Conservation (phyloP, 1,140 invertebrate species). For the Himalopsyche phryganea region DNA sequence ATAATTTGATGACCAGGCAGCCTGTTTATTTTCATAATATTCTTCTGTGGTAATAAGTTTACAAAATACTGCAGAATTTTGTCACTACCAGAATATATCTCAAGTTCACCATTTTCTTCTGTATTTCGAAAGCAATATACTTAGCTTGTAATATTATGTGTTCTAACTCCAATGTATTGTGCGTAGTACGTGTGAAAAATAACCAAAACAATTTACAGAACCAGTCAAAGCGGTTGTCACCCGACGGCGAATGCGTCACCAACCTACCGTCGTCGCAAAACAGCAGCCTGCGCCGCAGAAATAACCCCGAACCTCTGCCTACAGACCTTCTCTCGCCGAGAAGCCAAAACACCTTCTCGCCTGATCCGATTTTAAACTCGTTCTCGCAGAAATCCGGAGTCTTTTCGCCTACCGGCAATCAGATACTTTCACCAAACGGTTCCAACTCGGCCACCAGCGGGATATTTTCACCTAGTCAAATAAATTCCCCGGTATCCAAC, state of each 20-base stretch:
- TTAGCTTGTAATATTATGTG: too few relatives aligned
- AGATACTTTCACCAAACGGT: slow-evolving; percentile 53
- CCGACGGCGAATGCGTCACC: slow-evolving; percentile 52
- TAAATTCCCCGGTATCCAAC: slow-evolving; percentile 51
- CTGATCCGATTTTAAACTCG: slow-evolving; percentile 45
- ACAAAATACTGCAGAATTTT: too few relatives aligned
- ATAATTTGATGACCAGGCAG: too few relatives aligned
- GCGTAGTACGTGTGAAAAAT: background rate
- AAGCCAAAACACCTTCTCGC: slow-evolving; percentile 40
- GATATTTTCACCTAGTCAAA: slow-evolving; percentile 54
- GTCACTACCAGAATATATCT: too few relatives aligned
- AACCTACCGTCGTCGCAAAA: slow-evolving; percentile 49
- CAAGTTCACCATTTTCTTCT: too few relatives aligned
- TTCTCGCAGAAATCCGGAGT: slow-evolving; percentile 41
- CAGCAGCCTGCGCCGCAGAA: slow-evolving; percentile 50
- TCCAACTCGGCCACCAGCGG: slow-evolving; percentile 54
- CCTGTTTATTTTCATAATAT: too few relatives aligned
- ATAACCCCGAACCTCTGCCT: slow-evolving; percentile 40
- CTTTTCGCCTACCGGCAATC: slow-evolving; percentile 45
- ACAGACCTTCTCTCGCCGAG: slow-evolving; percentile 44
- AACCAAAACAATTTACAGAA: slow-evolving; percentile 16
- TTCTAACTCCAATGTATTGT: slow-evolving; percentile 3
- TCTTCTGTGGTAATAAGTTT: too few relatives aligned
- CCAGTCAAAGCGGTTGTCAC: slow-evolving; percentile 48
- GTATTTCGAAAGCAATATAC: too few relatives aligned